phyloP scores from a whole-genome alignment of 1,140 invertebrate species.

The Drosophila serrata region DNA sequence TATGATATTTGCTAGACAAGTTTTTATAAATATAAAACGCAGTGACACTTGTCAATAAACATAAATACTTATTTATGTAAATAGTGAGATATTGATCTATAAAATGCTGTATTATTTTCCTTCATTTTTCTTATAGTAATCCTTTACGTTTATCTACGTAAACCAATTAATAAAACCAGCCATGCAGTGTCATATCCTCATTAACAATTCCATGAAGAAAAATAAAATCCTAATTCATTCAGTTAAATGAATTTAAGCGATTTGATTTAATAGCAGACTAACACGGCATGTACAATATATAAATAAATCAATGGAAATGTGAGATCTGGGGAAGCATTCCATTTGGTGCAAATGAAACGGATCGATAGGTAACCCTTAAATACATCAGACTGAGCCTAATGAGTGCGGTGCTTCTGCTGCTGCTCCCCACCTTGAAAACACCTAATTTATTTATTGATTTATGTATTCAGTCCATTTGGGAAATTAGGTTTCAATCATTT shows the following conservation, averaged over 20 bases:
- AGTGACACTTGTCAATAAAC: too few species aligned
- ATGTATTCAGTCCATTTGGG: conserved; percentile 50
- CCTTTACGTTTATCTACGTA: background rate
- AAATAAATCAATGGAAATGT: conserved; percentile 18
- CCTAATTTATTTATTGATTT: conserved; percentile 56
- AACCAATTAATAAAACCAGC: background rate
- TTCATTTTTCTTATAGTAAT: background rate
- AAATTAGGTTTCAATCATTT: conserved; percentile 54
- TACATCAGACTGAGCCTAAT: conserved; percentile 9
- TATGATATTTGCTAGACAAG: too few species aligned
- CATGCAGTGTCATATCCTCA: background rate
- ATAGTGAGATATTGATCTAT: background rate
- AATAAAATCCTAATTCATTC: background rate
- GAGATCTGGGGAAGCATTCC: background rate
- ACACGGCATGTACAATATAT: conserved; percentile 2
- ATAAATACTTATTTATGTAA: too few species aligned
- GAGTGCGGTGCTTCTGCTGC: conserved; percentile 8
- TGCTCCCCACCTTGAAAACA: conserved; percentile 24
- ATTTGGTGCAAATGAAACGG: conserved; percentile 1
- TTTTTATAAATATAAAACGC: background rate
- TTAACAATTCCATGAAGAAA: too few species aligned
- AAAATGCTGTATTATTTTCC: background rate
- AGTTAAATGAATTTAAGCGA: background rate
- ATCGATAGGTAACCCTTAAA: conserved; percentile 41
- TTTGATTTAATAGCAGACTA: conserved; percentile 11